Evolutionary conservation across 2,888 invertebrate species (phyloP).

Genomic region (Lycaena phlaeas): DNA sequence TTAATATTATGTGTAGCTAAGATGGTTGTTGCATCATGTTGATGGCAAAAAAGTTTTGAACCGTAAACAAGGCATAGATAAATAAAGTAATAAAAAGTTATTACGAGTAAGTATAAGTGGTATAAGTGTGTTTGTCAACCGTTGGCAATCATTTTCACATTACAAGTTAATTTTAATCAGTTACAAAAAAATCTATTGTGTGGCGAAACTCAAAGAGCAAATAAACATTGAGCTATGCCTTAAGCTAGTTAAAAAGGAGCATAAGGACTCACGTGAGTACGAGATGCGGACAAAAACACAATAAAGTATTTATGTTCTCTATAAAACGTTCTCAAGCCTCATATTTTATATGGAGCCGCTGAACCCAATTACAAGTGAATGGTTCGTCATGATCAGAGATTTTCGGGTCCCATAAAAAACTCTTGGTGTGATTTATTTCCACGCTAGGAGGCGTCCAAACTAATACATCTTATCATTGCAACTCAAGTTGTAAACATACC

Average conservation of each 20-base stretch:
- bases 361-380: constrained; percentile 68
- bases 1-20: too few species aligned
- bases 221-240: constrained; percentile 7
- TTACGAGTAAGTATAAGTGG: too few species aligned
- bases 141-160: too few species aligned
- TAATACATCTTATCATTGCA: constrained; percentile 44
- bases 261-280: constrained; percentile 25
- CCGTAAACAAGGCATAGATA: too few species aligned
- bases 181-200: too few species aligned
- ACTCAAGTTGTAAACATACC: constrained; percentile 41
- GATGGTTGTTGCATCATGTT: too few species aligned
- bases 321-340: constrained; percentile 59
- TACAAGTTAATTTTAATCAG: too few species aligned
- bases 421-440: constrained; percentile 53
- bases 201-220: constrained; percentile 4
- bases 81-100: too few species aligned
- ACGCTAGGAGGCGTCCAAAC: constrained; percentile 40
- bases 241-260: constrained; percentile 13
- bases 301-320: constrained; percentile 66
- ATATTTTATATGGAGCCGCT: constrained; percentile 63
- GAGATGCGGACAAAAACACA: constrained; percentile 49
- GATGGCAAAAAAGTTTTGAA: too few species aligned
- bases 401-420: constrained; percentile 59
- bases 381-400: constrained; percentile 65
- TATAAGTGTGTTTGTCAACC: too few species aligned